Evolutionary conservation across 1,140 invertebrate genomes (phyloP), one percentile per base, ranked within the genome.

Genomic region (Sarcophaga bullata): DNA sequence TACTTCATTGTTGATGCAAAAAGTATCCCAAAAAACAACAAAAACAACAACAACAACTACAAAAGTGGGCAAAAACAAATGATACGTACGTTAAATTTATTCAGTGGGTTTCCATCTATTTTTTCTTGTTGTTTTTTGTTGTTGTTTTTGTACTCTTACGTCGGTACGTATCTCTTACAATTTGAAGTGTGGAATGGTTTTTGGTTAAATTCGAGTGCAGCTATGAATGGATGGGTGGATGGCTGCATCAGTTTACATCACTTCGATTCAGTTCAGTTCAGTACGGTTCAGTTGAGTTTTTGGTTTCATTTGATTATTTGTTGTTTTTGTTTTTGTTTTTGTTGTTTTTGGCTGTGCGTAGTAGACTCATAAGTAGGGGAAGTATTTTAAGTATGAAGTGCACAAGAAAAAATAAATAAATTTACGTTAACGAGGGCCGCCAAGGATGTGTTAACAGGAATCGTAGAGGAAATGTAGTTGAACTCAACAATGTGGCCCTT

Each of bases 1-100:
- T 68, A 68, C 62, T 68, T 68, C 62, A 68, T 68, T 68, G 62
- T 25, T 68, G 62, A 68, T 68, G 62, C 62, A 68, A 68, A 68
- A 68, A 25, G 19, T 17, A 19, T 19, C 17, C 17, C n/a, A n/a
- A 25, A 68, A 7, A 6, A 19, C 15, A 62, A 62, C 15, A 62
- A n/a, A 6, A n/a, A 13, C 13, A 62, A 17, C 15, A 58, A 58
- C 54, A 15, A 58, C 54, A 58, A 13, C 15, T 15, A 58, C n/a
- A 58, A 37, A 37, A 37, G 25, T 2, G 25, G n/a, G n/a, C n/a
- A 37, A 37, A 37, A 37, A 37, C 25, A 37, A 37, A 37, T 37
- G 25, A 37, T 37, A 37, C 25, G 25, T 37, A 37, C 25, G 25
- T 37, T 37, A 37, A 37, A 37, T 37, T 37, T 37, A 37, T 37